Conservation (phyloP, 2,113 vertebrate species). For the cat (Felis catus) region DNA sequence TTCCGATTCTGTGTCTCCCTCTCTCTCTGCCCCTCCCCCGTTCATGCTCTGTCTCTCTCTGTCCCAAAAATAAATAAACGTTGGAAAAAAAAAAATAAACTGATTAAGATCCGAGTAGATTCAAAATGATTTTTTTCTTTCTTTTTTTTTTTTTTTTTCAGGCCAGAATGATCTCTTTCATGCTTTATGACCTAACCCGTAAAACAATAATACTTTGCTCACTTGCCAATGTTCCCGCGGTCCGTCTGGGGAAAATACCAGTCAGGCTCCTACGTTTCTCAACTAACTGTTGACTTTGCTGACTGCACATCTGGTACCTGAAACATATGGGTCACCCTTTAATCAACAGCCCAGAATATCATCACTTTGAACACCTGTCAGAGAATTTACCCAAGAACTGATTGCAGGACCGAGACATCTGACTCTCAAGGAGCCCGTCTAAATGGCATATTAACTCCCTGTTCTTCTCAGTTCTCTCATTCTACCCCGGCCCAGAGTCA, state of each 20-base stretch:
- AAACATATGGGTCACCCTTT: constrained; percentile 21
- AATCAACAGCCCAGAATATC: constrained; percentile 42
- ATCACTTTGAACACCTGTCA: constrained; percentile 46
- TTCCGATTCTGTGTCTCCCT: too few species aligned
- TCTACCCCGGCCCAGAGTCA: background rate
- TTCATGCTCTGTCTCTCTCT: too few species aligned
- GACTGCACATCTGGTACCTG: constrained; percentile 40
- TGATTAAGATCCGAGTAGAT: background rate
- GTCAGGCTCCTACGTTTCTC: background rate
- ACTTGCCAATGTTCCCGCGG: background rate
- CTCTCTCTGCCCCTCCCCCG: too few species aligned
- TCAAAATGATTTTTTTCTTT: background rate
- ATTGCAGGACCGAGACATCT: constrained; percentile 7
- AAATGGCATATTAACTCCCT: background rate
- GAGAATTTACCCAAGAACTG: constrained; percentile 60
- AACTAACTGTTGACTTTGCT: constrained; percentile 11
- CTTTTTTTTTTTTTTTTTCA: background rate
- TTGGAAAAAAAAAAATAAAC: background rate
- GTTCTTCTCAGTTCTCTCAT: background rate
- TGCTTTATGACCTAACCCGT: background rate
- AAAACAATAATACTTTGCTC: background rate
- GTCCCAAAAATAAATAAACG: too few species aligned
- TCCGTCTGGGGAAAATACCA: constrained; percentile 38
- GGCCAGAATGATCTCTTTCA: background rate
- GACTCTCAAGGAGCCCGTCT: background rate